phyloP scores from a whole-genome alignment of 2,797 vertebrate genomes.

The Falco rusticolus region DNA sequence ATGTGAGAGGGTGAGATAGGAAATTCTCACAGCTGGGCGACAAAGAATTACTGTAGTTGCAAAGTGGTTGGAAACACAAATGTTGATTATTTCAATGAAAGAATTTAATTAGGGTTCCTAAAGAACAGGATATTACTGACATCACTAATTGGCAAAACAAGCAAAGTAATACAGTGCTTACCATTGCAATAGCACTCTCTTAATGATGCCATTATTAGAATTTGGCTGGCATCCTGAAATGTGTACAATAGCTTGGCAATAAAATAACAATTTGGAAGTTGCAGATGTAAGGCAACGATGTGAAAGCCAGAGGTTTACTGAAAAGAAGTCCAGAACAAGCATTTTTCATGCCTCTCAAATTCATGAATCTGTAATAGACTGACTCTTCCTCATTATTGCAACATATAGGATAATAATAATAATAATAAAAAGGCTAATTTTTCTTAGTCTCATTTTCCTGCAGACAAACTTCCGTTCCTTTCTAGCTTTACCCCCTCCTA shows the following conservation, averaged over 20 bases:
- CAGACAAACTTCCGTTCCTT: neutral
- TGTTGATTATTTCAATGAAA: slow-evolving; percentile 79
- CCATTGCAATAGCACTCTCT: slow-evolving; percentile 70
- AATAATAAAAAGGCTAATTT: neutral
- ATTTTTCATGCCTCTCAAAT: slow-evolving; percentile 3
- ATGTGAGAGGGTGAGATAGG: slow-evolving; percentile 72
- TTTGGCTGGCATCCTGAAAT: slow-evolving; percentile 78
- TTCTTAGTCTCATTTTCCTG: neutral
- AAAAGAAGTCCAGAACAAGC: slow-evolving; percentile 68
- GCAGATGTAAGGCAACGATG: slow-evolving; percentile 71
- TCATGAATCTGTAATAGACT: neutral
- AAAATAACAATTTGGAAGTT: slow-evolving; percentile 67
- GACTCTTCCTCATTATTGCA: neutral
- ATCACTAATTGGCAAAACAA: slow-evolving; percentile 75
- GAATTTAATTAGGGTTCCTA: slow-evolving; percentile 78
- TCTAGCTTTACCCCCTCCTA: neutral
- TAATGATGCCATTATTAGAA: slow-evolving; percentile 76
- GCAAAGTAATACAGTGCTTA: slow-evolving; percentile 68
- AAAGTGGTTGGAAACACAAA: slow-evolving; percentile 73
- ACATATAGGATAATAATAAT: neutral
- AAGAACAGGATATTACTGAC: slow-evolving; percentile 79
- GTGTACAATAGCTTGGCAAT: slow-evolving; percentile 76
- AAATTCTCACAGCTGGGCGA: slow-evolving; percentile 81
- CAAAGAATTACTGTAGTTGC: slow-evolving; percentile 79
- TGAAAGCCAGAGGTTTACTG: slow-evolving; percentile 68